A percentile compares a stretch with the other conserved stretches of the same genome.
Evolutionary conservation across 2,113 vertebrate genomes (phyloP).

Genomic region (Brachyhypopomus occidentalis): DNA sequence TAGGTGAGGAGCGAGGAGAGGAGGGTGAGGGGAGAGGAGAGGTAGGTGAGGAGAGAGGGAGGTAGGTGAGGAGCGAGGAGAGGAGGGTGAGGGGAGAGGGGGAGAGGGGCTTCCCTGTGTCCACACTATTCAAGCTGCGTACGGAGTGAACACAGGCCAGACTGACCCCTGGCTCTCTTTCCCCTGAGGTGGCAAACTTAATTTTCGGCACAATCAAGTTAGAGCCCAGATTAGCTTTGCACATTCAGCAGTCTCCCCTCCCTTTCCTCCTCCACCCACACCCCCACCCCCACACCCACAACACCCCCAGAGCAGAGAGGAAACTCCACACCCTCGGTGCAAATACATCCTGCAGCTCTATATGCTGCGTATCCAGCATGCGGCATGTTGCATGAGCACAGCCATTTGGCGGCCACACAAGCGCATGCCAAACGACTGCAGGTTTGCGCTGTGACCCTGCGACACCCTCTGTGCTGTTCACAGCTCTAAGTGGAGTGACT

Average conservation of each 20-base stretch:
- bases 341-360: no score
- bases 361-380: no score
- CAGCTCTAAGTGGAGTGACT: background rate
- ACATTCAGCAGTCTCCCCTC: constrained; percentile 59
- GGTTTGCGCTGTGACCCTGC: background rate
- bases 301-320: no score
- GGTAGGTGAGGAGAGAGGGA: no score
- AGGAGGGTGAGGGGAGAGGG: no score
- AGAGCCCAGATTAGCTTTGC: constrained; percentile 57
- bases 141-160: constrained; percentile 30
- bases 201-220: constrained; percentile 59
- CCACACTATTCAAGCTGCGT: constrained; percentile 27
- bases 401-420: background rate
- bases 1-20: no score
- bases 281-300: constrained; percentile 15
- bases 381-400: no score
- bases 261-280: constrained; percentile 8
- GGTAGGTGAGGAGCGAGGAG: no score
- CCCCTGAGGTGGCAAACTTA: constrained; percentile 51
- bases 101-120: background rate
- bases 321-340: no score
- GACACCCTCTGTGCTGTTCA: background rate
- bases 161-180: constrained; percentile 49
- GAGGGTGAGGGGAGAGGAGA: no score
- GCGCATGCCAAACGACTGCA: background rate